Conservation (phyloP, 2,888 invertebrate species). For the Drosophila lutescens region DNA sequence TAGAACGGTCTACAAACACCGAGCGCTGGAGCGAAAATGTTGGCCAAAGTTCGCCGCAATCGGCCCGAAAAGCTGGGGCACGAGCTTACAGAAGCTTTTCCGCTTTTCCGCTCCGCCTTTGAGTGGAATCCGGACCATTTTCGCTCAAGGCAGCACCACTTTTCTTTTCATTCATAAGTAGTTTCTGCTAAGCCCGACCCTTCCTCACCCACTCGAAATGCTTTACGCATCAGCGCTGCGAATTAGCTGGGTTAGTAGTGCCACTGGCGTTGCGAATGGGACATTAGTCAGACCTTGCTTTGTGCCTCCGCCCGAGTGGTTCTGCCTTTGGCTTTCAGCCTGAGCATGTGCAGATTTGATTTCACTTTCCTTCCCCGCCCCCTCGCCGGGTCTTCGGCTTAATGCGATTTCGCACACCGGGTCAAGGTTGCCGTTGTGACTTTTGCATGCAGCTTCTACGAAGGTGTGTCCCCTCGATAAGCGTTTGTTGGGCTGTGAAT, state of each 20-base stretch:
- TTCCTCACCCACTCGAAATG: not conserved
- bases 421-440: slow-evolving; percentile 43
- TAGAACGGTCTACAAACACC: slow-evolving; percentile 56
- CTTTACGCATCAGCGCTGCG: slow-evolving; percentile 62
- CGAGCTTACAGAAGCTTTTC: slow-evolving; percentile 26
- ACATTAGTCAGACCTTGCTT: slow-evolving; percentile 51
- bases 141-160: slow-evolving; percentile 23
- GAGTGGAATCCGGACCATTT: slow-evolving; percentile 27
- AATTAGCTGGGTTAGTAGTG: slow-evolving; percentile 62
- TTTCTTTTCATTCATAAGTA: slow-evolving; percentile 24
- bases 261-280: slow-evolving; percentile 7
- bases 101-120: slow-evolving; percentile 43
- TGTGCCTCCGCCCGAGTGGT: slow-evolving; percentile 44
- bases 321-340: slow-evolving; percentile 4
- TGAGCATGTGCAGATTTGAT: slow-evolving; percentile 46
- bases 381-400: slow-evolving; percentile 6
- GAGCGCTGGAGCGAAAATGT: slow-evolving; percentile 65
- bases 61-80: slow-evolving; percentile 56
- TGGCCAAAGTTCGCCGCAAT: slow-evolving; percentile 52
- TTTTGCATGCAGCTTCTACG: slow-evolving; percentile 13
- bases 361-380: slow-evolving; percentile 6
- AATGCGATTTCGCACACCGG: slow-evolving; percentile 52
- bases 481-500: slow-evolving; percentile 16
- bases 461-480: slow-evolving; percentile 14
- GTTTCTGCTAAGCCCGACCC: not conserved